Base-by-base conservation (phyloP, 2,797 vertebrate genomes). In the Alectoris magna region DNA sequence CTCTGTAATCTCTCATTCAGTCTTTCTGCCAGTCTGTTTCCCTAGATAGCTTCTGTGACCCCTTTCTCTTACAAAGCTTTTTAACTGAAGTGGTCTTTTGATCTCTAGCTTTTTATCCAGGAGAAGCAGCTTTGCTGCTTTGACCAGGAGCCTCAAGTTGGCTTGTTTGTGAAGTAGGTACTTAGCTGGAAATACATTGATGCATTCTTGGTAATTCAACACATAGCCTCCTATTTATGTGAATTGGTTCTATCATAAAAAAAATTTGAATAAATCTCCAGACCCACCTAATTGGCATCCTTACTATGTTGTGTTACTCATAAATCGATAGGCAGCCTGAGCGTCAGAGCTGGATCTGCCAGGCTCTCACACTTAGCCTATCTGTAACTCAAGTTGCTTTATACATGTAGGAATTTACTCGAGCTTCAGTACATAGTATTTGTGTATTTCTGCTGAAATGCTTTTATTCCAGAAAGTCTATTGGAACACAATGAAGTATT, bases 21-120 rank as follows among this genome's bases (percentile, higher is more conserved):
- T 64, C 23, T 4, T 68, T 66, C 70, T 94, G 39, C 67, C 76
- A 67, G 23, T 12, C 72, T 78, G 19, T 60, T 44, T 87, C 19
- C 27, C 34, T 31, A 91, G 82, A 89, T 85, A 83, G 44, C 76
- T 91, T 60, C 75, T 85, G 56, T 85, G 95, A 87, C 66, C 62
- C 44, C 53, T 76, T 87, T 69, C 73, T 90, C 59, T 70, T 26
- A n/a, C 58, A 49, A 87, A 85, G 72, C 72, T 89, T 88, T 92
- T 78, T 69, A 80, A 87, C 79, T 83, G 72, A 83, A 94, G 83
- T 75, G 70, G 4, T 81, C 76, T 81, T 91, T 86, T 88, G 91
- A 81, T 90, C 73, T 81, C 56, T 75, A 3, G 2, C 5, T 59
- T 87, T 84, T 78, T 46, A 51, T n/a, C 23, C 55, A 26, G 31